A percentile compares a stretch with the other conserved stretches of the same genome.
Evolutionary conservation across 2,797 vertebrate genomes (phyloP).

Genomic region (Kryptolebias ocellatus): DNA sequence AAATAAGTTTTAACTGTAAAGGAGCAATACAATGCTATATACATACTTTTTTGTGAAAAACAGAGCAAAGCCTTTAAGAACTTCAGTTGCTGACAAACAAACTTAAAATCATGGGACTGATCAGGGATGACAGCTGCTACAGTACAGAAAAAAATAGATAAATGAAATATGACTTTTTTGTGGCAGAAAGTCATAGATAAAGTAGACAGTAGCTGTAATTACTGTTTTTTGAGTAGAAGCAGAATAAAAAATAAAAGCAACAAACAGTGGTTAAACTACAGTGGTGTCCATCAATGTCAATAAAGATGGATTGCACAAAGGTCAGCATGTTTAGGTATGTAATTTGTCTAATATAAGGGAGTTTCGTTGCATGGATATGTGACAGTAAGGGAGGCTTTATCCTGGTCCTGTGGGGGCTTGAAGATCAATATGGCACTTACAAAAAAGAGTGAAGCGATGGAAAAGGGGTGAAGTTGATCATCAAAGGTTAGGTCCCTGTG

Average conservation of each 20-base stretch:
- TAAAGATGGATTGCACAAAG: slow-evolving; percentile 1
- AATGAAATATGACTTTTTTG: slow-evolving; percentile 3
- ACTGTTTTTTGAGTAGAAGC: background rate
- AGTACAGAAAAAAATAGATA: background rate
- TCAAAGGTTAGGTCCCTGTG: background rate
- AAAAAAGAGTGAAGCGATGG: slow-evolving; percentile 2
- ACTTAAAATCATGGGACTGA: too few species aligned
- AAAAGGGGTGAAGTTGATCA: slow-evolving; percentile 1
- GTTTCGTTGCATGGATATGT: background rate
- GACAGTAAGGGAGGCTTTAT: background rate
- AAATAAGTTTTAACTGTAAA: too few species aligned
- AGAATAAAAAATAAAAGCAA: background rate
- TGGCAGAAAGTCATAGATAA: background rate
- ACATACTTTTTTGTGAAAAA: too few species aligned
- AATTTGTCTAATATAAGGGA: background rate
- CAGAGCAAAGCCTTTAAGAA: too few species aligned
- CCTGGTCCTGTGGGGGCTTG: background rate
- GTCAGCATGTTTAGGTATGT: slow-evolving; percentile 1
- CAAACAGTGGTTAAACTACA: slow-evolving; percentile 1
- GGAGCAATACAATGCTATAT: too few species aligned
- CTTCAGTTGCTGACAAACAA: too few species aligned
- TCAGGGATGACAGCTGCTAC: too few species aligned
- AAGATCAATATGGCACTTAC: background rate
- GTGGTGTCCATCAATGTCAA: background rate
- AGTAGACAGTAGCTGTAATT: background rate